Conservation (phyloP, 2,113 vertebrate genomes). For the crab-eating macaque (Macaca fascicularis) region DNA sequence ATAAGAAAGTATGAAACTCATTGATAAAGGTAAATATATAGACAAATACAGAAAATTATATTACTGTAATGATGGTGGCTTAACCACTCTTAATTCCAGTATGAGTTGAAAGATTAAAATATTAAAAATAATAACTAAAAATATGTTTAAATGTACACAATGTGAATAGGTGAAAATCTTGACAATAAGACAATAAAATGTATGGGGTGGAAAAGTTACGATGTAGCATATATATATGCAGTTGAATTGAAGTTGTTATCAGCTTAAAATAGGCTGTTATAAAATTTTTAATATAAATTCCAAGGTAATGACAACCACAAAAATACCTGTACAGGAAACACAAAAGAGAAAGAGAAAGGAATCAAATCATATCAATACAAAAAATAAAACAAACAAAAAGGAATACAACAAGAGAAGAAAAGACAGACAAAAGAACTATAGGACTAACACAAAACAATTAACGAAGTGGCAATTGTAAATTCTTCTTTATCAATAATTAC, state of each 20-base stretch:
- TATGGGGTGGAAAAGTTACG: not conserved
- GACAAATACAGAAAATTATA: not conserved
- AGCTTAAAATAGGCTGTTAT: not conserved
- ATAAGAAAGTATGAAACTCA: not conserved
- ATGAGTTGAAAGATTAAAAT: not conserved
- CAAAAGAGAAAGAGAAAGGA: not conserved
- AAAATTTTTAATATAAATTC: not conserved
- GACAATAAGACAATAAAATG: not conserved
- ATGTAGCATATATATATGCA: not conserved
- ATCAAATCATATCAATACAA: not conserved
- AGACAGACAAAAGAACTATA: not conserved
- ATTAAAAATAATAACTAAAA: not conserved
- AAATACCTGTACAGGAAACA: not conserved
- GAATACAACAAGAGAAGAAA: not conserved
- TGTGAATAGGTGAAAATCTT: not conserved
- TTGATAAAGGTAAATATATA: not conserved
- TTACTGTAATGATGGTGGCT: not conserved
- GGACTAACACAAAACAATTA: not conserved
- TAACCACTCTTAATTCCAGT: not conserved
- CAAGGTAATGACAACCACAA: not conserved
- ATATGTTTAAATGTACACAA: not conserved
- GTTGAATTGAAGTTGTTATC: not conserved
- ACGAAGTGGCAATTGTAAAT: not conserved
- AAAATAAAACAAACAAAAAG: not conserved
- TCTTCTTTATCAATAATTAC: not conserved